Base-by-base conservation (phyloP, 2,113 vertebrate species). In the Cyanoderma ruficeps region DNA sequence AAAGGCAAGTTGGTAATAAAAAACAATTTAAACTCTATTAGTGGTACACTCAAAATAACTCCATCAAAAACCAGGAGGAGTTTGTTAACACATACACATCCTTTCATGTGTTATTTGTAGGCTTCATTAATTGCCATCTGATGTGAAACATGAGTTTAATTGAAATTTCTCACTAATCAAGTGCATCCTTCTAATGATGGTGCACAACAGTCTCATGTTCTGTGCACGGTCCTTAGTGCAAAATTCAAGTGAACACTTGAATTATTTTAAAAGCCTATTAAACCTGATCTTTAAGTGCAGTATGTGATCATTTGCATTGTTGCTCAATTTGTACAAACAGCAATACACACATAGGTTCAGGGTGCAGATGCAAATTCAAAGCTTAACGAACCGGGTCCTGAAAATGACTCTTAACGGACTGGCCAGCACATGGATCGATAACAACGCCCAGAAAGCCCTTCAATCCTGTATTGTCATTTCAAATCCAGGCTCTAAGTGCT, bases 391-490 rank as follows among this genome's bases (percentile, higher is more conserved):
- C 64, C 79, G 0, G 77, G 60, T 82, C 87, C 77, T 79, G 77
- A 69, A 96, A 97, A 96, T 69, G 2, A 89, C 77, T 87, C 90
- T 70, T 84, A 87, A 91, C 87, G 94, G 91, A 72, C 81, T 94
- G 83, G 46, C 69, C 87, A 92, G 41, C 64, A 37, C 56, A 31
- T 2, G 65, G 93, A 89, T 96, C 87, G 0, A 95, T 96, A 87
- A 31, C 6, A 71, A 69, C 65, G 41, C 74, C 68, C 70, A 92
- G 64, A 72, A 96, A 95, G 67, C 65, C 77, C 77, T 91, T 95
- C 91, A 96, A 84, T 94, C 70, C 95, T 82, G 22, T 35, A 64
- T 17, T 96, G 95, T 91, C 91, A 91, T 94, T 96, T 96, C 83
- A 89, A 78, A 96, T 69, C 70, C 83, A 84, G 57, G 8, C 65